Percentiles rank a stretch among this genome's conserved stretches.
These are phyloP conservation scores for Drosophila punjabiensis DNA, from an alignment of 1,140 invertebrate species.

Conservation along the genomic window DNA sequence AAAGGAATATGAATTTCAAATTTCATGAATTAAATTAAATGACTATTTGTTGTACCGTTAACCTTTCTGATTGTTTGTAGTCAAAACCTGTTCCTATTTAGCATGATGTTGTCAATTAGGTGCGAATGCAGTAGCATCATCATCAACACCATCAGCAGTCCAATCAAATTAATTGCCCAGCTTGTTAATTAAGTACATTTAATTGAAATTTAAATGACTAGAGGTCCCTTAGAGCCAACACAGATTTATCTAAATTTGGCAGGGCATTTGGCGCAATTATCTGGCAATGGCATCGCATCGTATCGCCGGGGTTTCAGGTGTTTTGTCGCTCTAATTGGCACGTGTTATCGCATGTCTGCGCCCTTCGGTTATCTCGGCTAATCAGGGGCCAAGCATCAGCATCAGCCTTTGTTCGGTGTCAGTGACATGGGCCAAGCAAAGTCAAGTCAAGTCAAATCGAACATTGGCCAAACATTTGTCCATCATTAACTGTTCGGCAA, in stretches of 20 bases:
- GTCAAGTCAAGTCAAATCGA: slow-evolving; percentile 30
- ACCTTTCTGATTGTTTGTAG: neutral
- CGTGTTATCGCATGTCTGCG: slow-evolving; percentile 52
- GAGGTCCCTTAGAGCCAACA: neutral
- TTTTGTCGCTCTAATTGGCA: slow-evolving; percentile 61
- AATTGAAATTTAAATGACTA: slow-evolving; percentile 60
- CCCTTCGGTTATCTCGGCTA: slow-evolving; percentile 35
- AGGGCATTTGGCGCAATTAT: slow-evolving; percentile 46
- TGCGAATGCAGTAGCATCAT: slow-evolving; percentile 25
- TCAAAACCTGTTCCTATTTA: neutral
- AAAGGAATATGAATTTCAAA: neutral
- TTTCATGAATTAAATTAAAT: neutral
- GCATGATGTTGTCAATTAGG: slow-evolving; percentile 26
- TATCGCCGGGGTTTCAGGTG: slow-evolving; percentile 35
- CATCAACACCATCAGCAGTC: slow-evolving; percentile 6
- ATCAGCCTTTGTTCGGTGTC: slow-evolving; percentile 34
- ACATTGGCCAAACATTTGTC: slow-evolving; percentile 67
- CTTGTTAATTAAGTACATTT: slow-evolving; percentile 62
- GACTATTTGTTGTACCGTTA: neutral
- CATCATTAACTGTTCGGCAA: slow-evolving; percentile 73
- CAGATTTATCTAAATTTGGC: slow-evolving; percentile 53
- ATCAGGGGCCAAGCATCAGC: slow-evolving; percentile 17
- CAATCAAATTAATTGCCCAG: slow-evolving; percentile 48
- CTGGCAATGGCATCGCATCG: slow-evolving; percentile 17
- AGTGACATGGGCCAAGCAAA: slow-evolving; percentile 32